Base-by-base conservation (phyloP, 2,888 invertebrate species). In the Timandra comae region DNA sequence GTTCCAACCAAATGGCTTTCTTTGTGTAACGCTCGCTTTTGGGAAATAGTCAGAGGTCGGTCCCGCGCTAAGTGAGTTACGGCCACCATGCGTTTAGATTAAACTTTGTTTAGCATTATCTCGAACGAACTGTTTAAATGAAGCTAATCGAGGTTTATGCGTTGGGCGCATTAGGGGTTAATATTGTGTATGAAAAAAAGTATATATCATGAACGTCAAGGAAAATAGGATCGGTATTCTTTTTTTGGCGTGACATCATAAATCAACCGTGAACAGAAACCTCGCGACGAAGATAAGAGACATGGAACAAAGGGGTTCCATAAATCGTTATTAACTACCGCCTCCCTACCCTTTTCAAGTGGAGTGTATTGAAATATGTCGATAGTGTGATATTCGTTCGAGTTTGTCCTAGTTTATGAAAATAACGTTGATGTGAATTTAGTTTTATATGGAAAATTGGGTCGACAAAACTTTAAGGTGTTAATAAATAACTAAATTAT, bases 291-390 rank as follows among this genome's bases (percentile, higher is more conserved):
- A 77, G 80, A 82, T 80, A 81, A 77, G 72, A 76, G 72, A 61
- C 63, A 57, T 62, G 66, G 75, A 78, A 82, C 81, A 81, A 84
- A 79, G 77, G 78, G 79, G 77, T 70, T 68, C 69, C 71, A 79
- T 82, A 82, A 81, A 84, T 82, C 80, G 76, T 77, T 78, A 78
- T 79, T 77, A 77, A 78, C 73, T 74, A 68, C 70, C 67, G 55
- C 57, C 64, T 24, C 63, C 64, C 57, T 63, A 56, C 72, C 75
- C 67, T 68, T 74, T 72, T 72, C 66, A 63, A 61, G 51, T 59
- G 51, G 62, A 70, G 67, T 63, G 63, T 58, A 54, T 56, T 52
- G 52, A 55, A 61, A 57, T 58, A 57, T 55, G 54, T 47, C 52
- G 58, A 60, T 65, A 59, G 55, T 49, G 51, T 46, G 41, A 47